phyloP scores from a whole-genome alignment of 2,113 vertebrate species.

The Meleagris gallopavo region DNA sequence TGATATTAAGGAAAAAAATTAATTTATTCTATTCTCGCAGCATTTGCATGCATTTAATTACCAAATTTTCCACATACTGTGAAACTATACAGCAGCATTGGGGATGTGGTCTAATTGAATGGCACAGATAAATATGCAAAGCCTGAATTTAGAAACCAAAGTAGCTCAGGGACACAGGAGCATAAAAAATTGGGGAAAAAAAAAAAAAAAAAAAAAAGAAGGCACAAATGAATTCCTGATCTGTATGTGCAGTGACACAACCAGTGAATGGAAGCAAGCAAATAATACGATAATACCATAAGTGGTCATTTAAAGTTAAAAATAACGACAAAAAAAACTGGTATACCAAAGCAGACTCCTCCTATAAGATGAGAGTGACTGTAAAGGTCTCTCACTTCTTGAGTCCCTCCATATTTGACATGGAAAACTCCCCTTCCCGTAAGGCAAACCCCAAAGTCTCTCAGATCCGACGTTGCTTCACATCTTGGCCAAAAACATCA shows the following conservation, averaged over 20 bases:
- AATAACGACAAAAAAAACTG: too few species aligned
- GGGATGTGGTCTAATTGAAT: constrained; percentile 72
- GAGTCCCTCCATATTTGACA: not conserved
- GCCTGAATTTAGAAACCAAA: constrained; percentile 71
- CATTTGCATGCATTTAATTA: constrained; percentile 68
- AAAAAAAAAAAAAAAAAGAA: not conserved
- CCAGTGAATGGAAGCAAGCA: not conserved
- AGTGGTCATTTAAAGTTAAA: not conserved
- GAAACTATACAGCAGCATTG: constrained; percentile 42
- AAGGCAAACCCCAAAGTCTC: not conserved
- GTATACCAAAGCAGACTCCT: accelerated
- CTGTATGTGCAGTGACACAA: not conserved
- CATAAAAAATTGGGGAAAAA: not conserved
- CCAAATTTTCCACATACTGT: constrained; percentile 64
- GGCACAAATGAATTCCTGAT: not conserved
- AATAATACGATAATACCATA: not conserved
- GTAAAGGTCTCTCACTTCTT: not conserved
- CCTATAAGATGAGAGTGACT: too few species aligned
- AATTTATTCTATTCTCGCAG: constrained; percentile 65
- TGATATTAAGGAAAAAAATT: constrained; percentile 38
- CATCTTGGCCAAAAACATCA: not conserved
- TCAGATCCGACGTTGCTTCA: not conserved
- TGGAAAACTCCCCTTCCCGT: not conserved
- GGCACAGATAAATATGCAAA: constrained; percentile 71
- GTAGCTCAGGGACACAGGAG: constrained; percentile 68